phyloP scores from a whole-genome alignment of 2,888 invertebrate genomes.

The Tachina lurida region DNA sequence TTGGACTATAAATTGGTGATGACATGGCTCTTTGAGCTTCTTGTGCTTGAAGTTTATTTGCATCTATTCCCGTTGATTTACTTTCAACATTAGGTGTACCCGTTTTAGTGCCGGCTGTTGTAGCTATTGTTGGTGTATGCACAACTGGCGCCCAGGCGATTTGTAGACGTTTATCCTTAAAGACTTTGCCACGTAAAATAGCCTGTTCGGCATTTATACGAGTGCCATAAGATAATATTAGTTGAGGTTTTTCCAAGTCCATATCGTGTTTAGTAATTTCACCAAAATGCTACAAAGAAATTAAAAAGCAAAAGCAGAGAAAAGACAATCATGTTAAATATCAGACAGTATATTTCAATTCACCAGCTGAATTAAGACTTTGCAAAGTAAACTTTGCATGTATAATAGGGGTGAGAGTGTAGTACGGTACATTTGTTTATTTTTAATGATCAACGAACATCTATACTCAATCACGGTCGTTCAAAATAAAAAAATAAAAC shows the following conservation, averaged over 20 bases:
- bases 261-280: conserved; percentile 92
- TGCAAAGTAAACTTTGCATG: no score
- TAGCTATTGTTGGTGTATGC: conserved; percentile 71
- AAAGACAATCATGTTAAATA: neutral
- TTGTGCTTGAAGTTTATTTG: conserved; percentile 64
- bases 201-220: conserved; percentile 83
- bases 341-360: neutral
- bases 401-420: no score
- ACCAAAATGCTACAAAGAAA: conserved; percentile 89
- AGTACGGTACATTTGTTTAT: no score
- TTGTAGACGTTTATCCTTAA: conserved; percentile 90
- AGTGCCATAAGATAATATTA: conserved; percentile 82
- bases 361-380: no score
- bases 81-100: conserved; percentile 75
- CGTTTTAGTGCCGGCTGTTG: conserved; percentile 52
- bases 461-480: no score
- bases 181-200: conserved; percentile 83
- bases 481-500: no score
- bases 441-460: no score
- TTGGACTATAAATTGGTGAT: conserved; percentile 61
- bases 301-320: neutral
- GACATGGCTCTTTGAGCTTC: conserved; percentile 41
- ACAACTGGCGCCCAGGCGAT: conserved; percentile 80
- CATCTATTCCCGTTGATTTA: conserved; percentile 74
- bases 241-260: conserved; percentile 87